A percentile compares a stretch with the other conserved stretches of the same genome.
Conservation (phyloP, 2,797 vertebrate genomes). For the Diplodus puntazzo region DNA sequence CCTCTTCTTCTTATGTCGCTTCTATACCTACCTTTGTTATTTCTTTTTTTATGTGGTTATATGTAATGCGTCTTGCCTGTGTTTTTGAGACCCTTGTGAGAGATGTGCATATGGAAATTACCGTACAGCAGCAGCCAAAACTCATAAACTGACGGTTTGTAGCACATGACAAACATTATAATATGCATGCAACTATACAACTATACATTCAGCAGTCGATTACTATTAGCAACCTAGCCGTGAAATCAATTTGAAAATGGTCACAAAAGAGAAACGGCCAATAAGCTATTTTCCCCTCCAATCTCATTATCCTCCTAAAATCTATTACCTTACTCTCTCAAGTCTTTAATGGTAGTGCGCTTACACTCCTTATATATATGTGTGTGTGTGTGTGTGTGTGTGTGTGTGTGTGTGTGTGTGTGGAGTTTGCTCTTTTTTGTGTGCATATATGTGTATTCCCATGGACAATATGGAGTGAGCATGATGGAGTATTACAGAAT, state of each 20-base stretch:
- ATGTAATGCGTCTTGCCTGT: constrained; percentile 12
- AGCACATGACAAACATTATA: constrained; percentile 27
- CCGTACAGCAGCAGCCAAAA: not conserved
- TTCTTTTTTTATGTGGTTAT: constrained; percentile 21
- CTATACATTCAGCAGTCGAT: constrained; percentile 33
- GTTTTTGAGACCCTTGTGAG: not conserved
- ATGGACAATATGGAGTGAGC: constrained; percentile 28
- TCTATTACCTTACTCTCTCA: constrained; percentile 43
- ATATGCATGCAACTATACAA: not conserved
- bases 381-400: constrained; percentile 1
- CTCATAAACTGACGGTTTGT: not conserved
- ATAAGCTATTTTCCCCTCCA: constrained; percentile 28
- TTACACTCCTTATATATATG: not conserved
- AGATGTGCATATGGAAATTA: not conserved
- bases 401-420: not conserved
- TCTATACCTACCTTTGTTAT: not conserved
- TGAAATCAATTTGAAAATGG: constrained; percentile 59
- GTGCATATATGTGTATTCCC: constrained; percentile 27
- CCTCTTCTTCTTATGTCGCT: not conserved
- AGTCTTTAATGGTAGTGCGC: constrained; percentile 34
- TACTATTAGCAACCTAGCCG: constrained; percentile 39
- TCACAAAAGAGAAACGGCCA: constrained; percentile 56
- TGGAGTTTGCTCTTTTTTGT: not conserved
- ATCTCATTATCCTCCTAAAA: constrained; percentile 61
- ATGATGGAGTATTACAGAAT: constrained; percentile 56